Evolutionary conservation across 2,113 vertebrate species (phyloP), one percentile per base, ranked within the genome.

Genomic region (Nesoenas mayeri): DNA sequence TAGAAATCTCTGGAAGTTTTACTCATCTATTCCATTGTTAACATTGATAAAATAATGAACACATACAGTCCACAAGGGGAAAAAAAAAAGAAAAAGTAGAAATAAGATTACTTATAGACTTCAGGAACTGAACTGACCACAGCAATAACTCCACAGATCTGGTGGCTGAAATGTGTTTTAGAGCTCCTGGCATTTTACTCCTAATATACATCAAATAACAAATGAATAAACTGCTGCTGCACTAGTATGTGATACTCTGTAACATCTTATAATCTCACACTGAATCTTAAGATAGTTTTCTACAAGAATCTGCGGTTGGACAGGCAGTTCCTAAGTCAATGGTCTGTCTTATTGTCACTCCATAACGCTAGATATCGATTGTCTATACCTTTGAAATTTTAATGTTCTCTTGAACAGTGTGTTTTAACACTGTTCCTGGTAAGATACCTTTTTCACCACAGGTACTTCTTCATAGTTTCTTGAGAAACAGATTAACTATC

Each of bases 21-120:
- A 88, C 69, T 84, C 83, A 65, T 91, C 72, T 79, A 74, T 91
- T 93, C 72, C 58, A 82, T 85, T 92, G 88, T 96, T 96, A 96
- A 82, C 77, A 77, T 79, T 95, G 96, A 96, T 89, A 93, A 93
- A 92, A 91, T 92, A 95, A 95, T 91, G 91, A 94, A 91, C n/a
- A 54, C 19, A 92, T 89, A 87, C 13, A 85, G 80, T 71, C 50
- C 51, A 75, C 50, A 89, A 79, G 54, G 69, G 44, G 3, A 2
- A 4, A 64, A 62, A 50, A 56, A 50, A 56, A 61, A 32, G 5
- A 42, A 64, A 79, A 83, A 70, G 48, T 78, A 53, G 93, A 95
- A 93, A 54, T 75, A 88, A 85, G 34, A 85, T 89, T 91, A 69
- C 66, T 67, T 92, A 65, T 20, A 32, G 36, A 72, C 57, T 93